Percentiles rank a stretch among this genome's conserved stretches.
Evolutionary conservation across 2,113 vertebrate genomes (phyloP).

Genomic region (Macquaria australasica): DNA sequence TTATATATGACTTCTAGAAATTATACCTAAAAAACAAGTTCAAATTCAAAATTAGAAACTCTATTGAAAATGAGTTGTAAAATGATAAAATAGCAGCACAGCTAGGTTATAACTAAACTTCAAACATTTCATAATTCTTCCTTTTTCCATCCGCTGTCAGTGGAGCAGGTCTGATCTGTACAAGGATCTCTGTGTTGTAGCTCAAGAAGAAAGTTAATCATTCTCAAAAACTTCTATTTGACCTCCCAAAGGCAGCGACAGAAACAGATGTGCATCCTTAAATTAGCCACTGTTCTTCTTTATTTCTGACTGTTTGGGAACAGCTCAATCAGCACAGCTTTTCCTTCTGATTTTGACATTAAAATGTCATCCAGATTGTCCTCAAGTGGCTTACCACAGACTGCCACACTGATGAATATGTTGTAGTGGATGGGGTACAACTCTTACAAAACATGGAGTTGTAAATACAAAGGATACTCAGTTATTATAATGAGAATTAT

Average conservation of each 20-base stretch:
- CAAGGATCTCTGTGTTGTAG: not conserved
- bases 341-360: conserved; percentile 34
- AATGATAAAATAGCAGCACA: not conserved
- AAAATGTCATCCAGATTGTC: conserved; percentile 17
- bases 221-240: not conserved
- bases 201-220: conserved; percentile 15
- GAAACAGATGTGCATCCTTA: conserved; percentile 36
- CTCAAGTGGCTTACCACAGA: not conserved
- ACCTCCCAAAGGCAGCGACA: not conserved
- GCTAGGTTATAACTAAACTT: not conserved
- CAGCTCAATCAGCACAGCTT: not conserved
- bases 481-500: not conserved
- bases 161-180: not conserved
- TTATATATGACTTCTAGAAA: no score
- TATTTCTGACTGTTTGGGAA: conserved; percentile 1
- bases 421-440: not conserved
- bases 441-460: not conserved
- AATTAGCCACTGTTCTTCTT: conserved; percentile 1
- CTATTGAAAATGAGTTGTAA: not conserved
- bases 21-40: not conserved
- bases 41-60: no score
- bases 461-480: conserved; percentile 1
- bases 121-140: not conserved
- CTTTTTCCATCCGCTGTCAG: not conserved
- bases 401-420: not conserved